A percentile compares a stretch with the other conserved stretches of the same genome.
phyloP scores from a whole-genome alignment of 2,113 vertebrate genomes.

The Pituophis catenifer region DNA sequence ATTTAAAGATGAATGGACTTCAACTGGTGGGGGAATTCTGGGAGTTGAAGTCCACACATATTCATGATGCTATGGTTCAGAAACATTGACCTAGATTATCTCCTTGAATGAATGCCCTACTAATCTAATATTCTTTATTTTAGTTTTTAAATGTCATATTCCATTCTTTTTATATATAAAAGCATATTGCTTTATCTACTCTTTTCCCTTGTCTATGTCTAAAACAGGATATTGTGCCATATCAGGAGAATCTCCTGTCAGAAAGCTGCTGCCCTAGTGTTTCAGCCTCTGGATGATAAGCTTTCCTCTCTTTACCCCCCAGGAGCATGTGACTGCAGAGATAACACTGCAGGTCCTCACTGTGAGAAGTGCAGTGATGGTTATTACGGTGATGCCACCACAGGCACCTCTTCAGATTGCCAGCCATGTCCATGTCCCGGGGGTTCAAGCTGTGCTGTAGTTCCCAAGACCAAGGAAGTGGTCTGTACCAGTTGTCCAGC shows the following conservation, averaged over 20 bases:
- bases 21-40: neutral
- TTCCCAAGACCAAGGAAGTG: conserved; percentile 86
- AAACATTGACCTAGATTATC: neutral
- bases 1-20: neutral
- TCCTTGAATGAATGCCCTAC: neutral
- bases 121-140: neutral
- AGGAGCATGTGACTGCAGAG: conserved; percentile 87
- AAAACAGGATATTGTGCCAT: neutral
- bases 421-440: conserved; percentile 86
- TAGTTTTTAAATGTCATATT: neutral
- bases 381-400: conserved; percentile 87
- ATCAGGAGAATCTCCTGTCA: neutral
- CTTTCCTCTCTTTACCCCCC: neutral
- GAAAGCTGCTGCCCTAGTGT: neutral
- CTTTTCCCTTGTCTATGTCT: neutral
- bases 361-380: conserved; percentile 91
- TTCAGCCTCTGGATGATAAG: neutral
- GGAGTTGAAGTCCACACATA: neutral
- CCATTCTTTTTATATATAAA: neutral
- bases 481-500: conserved; percentile 94
- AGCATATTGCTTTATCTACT: neutral
- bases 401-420: conserved; percentile 79
- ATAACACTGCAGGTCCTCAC: conserved; percentile 86
- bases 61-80: neutral
- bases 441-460: conserved; percentile 83